phyloP scores from a whole-genome alignment of 2,888 invertebrate species.

The Emmelina monodactyla region DNA sequence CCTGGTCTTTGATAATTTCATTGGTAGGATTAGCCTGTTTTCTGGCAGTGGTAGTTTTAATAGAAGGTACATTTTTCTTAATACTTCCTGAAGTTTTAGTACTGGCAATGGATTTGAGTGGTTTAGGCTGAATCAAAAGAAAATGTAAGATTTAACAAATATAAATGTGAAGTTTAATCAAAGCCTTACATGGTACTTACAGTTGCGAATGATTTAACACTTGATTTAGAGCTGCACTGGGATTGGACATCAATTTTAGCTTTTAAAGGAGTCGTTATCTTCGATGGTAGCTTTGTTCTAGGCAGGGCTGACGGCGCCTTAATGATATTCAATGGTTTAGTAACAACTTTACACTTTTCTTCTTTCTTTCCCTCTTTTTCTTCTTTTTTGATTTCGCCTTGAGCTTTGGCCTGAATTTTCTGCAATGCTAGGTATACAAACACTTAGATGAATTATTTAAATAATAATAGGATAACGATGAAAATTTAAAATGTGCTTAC shows the following conservation, averaged over 20 bases:
- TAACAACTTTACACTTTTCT: constrained; percentile 20
- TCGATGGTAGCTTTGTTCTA: constrained; percentile 18
- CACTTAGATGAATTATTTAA: too few relatives aligned
- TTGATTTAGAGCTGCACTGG: constrained; percentile 39
- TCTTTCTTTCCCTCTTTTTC: too few relatives aligned
- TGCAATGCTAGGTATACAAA: too few relatives aligned
- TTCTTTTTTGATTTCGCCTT: too few relatives aligned
- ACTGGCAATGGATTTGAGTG: constrained; percentile 23
- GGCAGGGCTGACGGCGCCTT: constrained; percentile 10
- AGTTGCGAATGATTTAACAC: constrained; percentile 43
- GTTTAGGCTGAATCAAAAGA: constrained; percentile 42
- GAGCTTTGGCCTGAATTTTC: too few relatives aligned
- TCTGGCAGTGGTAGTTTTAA: constrained; percentile 19
- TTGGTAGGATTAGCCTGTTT: constrained; percentile 24
- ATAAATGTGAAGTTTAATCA: too few relatives aligned
- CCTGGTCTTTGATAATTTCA: constrained; percentile 47
- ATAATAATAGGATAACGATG: too few relatives aligned
- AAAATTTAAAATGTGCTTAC: too few relatives aligned
- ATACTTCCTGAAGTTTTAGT: constrained; percentile 25
- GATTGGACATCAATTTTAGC: constrained; percentile 32
- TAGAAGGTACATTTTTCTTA: constrained; percentile 23
- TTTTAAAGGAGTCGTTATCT: constrained; percentile 20
- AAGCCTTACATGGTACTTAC: constrained; percentile 24
- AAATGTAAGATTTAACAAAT: too few relatives aligned
- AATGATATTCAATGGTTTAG: too few relatives aligned